A percentile compares a stretch with the other conserved stretches of the same genome.
These are phyloP conservation scores for fruit fly (Drosophila melanogaster) DNA, from an alignment of 1,140 invertebrate species.

Conservation along the genomic window DNA sequence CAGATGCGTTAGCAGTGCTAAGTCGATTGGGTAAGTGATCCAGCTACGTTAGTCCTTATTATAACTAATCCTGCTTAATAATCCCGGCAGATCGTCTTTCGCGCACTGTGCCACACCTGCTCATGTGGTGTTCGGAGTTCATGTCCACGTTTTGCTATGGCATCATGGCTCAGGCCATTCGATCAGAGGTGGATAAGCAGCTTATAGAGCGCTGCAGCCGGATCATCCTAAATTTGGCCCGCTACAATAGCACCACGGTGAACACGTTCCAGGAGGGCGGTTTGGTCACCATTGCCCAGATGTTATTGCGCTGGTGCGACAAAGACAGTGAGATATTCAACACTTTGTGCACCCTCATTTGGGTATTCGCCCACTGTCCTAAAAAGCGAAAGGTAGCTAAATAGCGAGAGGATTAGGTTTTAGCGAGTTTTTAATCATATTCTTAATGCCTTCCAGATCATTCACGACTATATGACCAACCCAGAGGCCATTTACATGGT, in stretches of 20 bases:
- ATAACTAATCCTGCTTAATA: slow-evolving; percentile 12
- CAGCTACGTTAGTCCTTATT: background rate
- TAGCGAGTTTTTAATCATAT: background rate
- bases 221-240: slow-evolving; percentile 82
- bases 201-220: slow-evolving; percentile 82
- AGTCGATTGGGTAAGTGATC: slow-evolving; percentile 63
- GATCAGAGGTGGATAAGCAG: slow-evolving; percentile 83
- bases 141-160: slow-evolving; percentile 82
- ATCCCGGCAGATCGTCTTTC: slow-evolving; percentile 71
- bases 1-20: slow-evolving; percentile 68
- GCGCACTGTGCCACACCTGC: slow-evolving; percentile 76
- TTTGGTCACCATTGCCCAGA: slow-evolving; percentile 81
- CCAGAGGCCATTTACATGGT: slow-evolving; percentile 80
- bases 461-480: slow-evolving; percentile 78
- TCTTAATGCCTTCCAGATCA: slow-evolving; percentile 49
- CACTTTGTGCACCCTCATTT: slow-evolving; percentile 87
- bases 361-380: slow-evolving; percentile 87
- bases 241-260: slow-evolving; percentile 74
- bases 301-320: slow-evolving; percentile 87
- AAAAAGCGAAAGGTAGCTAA: slow-evolving; percentile 85
- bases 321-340: slow-evolving; percentile 87
- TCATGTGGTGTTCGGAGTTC: slow-evolving; percentile 79
- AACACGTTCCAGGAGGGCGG: slow-evolving; percentile 79
- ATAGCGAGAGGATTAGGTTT: too few species aligned
- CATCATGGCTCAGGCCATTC: slow-evolving; percentile 84